Evolutionary conservation across 35 echinoderm and acorn worm genomes (phyloP), one percentile per base, ranked within the genome.

Genomic region (Amphiura filiformis): DNA sequence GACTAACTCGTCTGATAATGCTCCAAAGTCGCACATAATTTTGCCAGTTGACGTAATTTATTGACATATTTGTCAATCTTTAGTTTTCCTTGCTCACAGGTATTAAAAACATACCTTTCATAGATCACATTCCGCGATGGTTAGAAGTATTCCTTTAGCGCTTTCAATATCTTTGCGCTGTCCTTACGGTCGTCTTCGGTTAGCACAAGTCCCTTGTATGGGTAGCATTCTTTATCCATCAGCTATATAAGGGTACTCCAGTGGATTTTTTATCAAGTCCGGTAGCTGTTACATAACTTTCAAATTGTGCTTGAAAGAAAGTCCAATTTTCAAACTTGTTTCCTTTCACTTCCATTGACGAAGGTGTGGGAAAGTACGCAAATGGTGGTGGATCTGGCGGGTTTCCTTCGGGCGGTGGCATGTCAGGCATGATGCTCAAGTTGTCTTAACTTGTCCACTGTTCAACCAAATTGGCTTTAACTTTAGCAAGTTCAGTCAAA

Each of bases 101-200:
- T 89, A 32, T 89, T 42, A 26, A 89, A 89, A 0, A 81, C 26
- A 31, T 81, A 94, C 17, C 87, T 37, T 30, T 93, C 91, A 34
- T 93, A 93, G 0, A 89, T 80, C 1, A 84, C 75, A 61, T 93
- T 93, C 3, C 34, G 39, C n/a, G 39, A 11, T 36, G 36, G 28
- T 33, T 30, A 49, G 35, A 87, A 89, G 38, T 94, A 56, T 32
- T 56, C 80, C 56, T 31, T 75, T 14, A 40, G 47, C 33, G 44
- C 65, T 38, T 34, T 23, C 34, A 57, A 33, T 38, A 81, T 80
- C 31, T 1, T 77, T 32, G 76, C 32, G 39, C 13, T 75, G 38
- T 61, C 64, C 49, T 90, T 39, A 32, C 18, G 83, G 1, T 80
- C 22, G 13, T 80, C 82, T 0, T 84, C 70, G 34, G 80, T 57